These are phyloP conservation scores for Leucoraja erinaceus DNA, from an alignment of 2,113 vertebrate genomes.

Conservation along the genomic window DNA sequence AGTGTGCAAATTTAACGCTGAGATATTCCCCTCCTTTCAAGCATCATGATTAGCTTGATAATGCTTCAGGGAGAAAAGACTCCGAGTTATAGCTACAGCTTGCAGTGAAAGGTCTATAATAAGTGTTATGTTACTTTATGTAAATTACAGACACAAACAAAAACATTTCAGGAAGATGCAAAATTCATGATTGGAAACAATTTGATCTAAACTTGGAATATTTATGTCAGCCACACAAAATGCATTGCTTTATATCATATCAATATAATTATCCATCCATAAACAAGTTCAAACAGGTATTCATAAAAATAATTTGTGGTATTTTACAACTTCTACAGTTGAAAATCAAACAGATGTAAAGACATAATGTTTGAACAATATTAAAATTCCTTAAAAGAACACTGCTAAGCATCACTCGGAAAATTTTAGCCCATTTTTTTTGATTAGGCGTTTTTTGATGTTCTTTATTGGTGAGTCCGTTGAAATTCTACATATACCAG, in stretches of 20 bases:
- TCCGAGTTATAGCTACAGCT: neutral
- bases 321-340: neutral
- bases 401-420: neutral
- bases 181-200: neutral
- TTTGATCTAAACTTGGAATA: neutral
- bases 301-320: neutral
- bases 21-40: neutral
- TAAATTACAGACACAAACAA: constrained; percentile 1
- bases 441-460: neutral
- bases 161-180: neutral
- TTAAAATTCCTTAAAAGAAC: neutral
- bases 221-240: neutral
- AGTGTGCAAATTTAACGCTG: neutral
- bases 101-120: neutral
- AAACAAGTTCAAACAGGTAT: neutral
- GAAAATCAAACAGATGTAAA: neutral
- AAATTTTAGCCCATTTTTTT: neutral
- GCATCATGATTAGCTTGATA: neutral
- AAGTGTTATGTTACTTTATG: constrained; percentile 7
- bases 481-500: neutral
- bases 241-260: neutral
- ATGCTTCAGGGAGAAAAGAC: neutral
- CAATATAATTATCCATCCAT: neutral
- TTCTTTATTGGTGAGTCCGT: neutral
- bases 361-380: neutral